Evolutionary conservation across 2,113 vertebrate species (phyloP), one percentile per base, ranked within the genome.

Genomic region (Callospermophilus lateralis): DNA sequence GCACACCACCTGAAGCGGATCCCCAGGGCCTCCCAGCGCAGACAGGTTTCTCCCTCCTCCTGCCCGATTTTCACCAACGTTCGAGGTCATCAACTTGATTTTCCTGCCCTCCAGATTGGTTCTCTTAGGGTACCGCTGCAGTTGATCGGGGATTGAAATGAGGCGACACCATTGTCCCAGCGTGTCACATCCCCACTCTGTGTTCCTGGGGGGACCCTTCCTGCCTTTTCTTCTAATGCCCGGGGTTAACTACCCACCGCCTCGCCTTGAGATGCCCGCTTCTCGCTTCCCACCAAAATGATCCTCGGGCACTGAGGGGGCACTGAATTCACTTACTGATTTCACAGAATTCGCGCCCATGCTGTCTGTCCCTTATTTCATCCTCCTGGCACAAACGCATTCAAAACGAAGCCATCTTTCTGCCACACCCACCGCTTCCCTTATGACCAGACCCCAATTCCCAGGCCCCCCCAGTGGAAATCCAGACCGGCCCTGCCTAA

Each of bases 331-430:
- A 65, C 37, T 61, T 63, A 20, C 55, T 83, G 11, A 45, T 80
- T 73, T 84, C 34, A 11, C 37, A 42, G 30, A 67, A 39, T 37
- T 6, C 34, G 24, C 72, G 8, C 67, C 22, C n/a, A 65, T 77
- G 53, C 77, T 1, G 1, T 13, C 17, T 4, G 10, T 28, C 26
- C 89, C 42, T 90, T 90, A 58, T 58, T 63, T 28, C 10, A 4
- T 85, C 5, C 3, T 39, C 11, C 1, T n/a, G 55, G 67, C 65
- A 55, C 39, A 95, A 1, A 76, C 22, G 6, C 48, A 30, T 55
- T 63, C 39, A 53, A 34, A 83, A 87, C 89, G 63, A 84, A 94
- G 83, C 84, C 39, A 83, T 93, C 68, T 45, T 72, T 79, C 34
- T 32, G 5, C 45, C 55, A 42, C 73, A 22, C 1, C 3, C 6